Evolutionary conservation across 2,888 invertebrate species (phyloP).

Genomic region (Sthenelais limicola): DNA sequence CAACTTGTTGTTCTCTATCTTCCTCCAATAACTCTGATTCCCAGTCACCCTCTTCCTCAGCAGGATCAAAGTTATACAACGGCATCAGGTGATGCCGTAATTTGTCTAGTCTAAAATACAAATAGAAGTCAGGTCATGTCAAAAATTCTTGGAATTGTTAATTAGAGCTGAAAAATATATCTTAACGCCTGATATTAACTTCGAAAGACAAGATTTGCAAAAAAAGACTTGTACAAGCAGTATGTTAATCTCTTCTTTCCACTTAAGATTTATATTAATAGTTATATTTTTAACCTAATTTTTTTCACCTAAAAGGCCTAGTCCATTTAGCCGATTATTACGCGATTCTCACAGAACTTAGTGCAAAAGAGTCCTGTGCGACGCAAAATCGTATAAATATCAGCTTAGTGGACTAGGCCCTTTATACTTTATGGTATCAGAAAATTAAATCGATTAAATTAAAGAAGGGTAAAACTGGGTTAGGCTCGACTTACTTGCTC

Average conservation of each 20-base stretch:
- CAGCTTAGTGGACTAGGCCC: too few relatives aligned
- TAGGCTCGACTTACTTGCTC: slow-evolving; percentile 47
- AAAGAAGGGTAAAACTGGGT: too few relatives aligned
- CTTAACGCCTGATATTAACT: background rate
- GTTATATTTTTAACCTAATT: too few relatives aligned
- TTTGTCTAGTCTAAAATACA: slow-evolving; percentile 74
- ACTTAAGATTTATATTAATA: too few relatives aligned
- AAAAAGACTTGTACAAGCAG: background rate
- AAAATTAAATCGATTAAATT: too few relatives aligned
- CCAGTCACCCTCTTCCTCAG: slow-evolving; percentile 81
- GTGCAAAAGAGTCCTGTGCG: too few relatives aligned
- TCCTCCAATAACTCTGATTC: slow-evolving; percentile 77
- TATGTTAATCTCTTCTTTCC: background rate
- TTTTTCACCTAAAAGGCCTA: too few relatives aligned
- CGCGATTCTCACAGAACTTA: too few relatives aligned
- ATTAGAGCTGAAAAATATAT: too few relatives aligned
- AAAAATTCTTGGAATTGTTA: background rate
- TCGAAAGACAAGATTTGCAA: background rate
- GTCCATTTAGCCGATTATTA: too few relatives aligned
- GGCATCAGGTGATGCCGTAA: slow-evolving; percentile 79
- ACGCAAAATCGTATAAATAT: too few relatives aligned
- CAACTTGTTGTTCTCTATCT: slow-evolving; percentile 50
- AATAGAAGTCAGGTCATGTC: background rate
- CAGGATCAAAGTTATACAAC: slow-evolving; percentile 80
- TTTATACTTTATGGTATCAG: too few relatives aligned